Conservation (phyloP, 2,888 invertebrate genomes). For the Graphium colonna region DNA sequence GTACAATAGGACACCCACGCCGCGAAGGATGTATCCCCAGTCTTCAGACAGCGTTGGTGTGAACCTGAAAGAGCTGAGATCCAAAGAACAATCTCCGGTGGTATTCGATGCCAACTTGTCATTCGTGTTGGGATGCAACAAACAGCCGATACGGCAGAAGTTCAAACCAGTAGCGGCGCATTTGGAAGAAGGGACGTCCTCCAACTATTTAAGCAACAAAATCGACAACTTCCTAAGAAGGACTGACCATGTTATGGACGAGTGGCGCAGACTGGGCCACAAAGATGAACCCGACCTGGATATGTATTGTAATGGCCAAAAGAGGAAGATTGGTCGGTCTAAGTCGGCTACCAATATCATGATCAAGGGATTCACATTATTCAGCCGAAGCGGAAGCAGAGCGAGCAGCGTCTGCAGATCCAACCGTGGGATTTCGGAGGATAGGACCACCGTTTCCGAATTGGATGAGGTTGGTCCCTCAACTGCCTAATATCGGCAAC, state of each 20-base stretch:
- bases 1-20: constrained; percentile 72
- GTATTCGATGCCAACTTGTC: constrained; percentile 91
- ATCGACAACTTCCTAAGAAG: constrained; percentile 89
- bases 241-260: constrained; percentile 93
- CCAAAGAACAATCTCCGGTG: constrained; percentile 87
- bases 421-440: constrained; percentile 80
- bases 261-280: constrained; percentile 88
- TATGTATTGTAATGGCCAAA: constrained; percentile 53
- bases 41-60: constrained; percentile 64
- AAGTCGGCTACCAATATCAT: constrained; percentile 90
- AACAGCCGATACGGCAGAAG: constrained; percentile 83
- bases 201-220: constrained; percentile 86
- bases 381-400: constrained; percentile 75
- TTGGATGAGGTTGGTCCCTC: constrained; percentile 80
- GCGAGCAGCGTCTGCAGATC: constrained; percentile 77
- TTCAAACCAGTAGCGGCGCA: constrained; percentile 88
- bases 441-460: constrained; percentile 83
- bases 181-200: constrained; percentile 87
- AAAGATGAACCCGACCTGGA: constrained; percentile 71
- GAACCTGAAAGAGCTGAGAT: constrained; percentile 80
- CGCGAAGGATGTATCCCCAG: constrained; percentile 86
- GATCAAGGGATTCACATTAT: constrained; percentile 90
- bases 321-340: constrained; percentile 79
- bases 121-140: constrained; percentile 87
- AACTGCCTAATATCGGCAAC: constrained; percentile 7